These are phyloP conservation scores for Amphibalanus amphitrite DNA, from an alignment of 1,140 invertebrate genomes.

Conservation along the genomic window DNA sequence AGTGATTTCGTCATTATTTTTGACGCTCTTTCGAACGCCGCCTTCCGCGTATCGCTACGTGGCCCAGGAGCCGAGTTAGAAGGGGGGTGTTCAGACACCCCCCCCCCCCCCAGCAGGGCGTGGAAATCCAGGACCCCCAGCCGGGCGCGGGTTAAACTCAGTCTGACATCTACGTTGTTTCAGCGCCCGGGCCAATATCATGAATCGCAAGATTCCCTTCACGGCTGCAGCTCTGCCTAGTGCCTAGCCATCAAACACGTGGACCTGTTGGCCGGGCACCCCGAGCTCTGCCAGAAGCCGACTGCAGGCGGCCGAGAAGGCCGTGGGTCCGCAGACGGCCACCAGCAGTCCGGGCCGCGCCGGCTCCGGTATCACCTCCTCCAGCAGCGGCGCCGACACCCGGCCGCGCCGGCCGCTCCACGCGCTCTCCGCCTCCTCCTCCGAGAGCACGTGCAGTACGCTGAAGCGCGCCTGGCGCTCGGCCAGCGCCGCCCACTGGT, in stretches of 20 bases:
- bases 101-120: too few relatives aligned
- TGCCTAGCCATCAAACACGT: not conserved
- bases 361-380: conserved; percentile 7
- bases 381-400: conserved; percentile 9
- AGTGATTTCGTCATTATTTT: too few relatives aligned
- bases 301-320: conserved; percentile 6
- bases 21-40: too few relatives aligned
- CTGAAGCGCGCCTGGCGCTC: conserved; percentile 13
- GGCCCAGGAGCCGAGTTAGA: too few relatives aligned
- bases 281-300: not conserved
- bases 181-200: too few relatives aligned
- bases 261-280: not conserved
- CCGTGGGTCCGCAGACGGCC: conserved; percentile 12
- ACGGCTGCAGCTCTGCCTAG: too few relatives aligned
- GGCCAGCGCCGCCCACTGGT: conserved; percentile 39
- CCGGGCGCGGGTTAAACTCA: too few relatives aligned
- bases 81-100: too few relatives aligned
- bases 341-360: conserved; percentile 1
- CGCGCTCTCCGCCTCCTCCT: not conserved
- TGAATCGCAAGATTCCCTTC: too few relatives aligned
- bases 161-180: too few relatives aligned
- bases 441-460: conserved; percentile 13
- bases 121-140: too few relatives aligned
- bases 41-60: too few relatives aligned
- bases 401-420: conserved; percentile 12